Evolutionary conservation across 2,888 invertebrate species (phyloP).

Genomic region (Desoria tigrina): DNA sequence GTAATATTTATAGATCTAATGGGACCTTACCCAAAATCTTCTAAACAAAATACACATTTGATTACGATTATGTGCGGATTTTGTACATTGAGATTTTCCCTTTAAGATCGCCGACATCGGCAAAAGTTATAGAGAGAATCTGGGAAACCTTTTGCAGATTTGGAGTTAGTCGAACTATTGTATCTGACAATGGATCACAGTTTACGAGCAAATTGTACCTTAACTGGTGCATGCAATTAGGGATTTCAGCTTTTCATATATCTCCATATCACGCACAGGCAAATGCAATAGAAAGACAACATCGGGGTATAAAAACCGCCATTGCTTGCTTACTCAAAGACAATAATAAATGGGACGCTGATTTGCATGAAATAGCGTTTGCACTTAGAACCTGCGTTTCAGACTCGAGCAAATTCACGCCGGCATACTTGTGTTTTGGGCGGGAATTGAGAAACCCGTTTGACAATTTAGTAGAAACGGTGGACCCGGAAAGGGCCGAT

Average conservation of each 20-base stretch:
- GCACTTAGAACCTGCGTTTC: constrained; percentile 26
- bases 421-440: constrained; percentile 36
- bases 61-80: constrained; percentile 25
- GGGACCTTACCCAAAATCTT: constrained; percentile 36
- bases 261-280: constrained; percentile 32
- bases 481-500: too few relatives aligned
- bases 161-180: constrained; percentile 20
- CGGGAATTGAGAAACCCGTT: constrained; percentile 33
- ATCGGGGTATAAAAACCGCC: constrained; percentile 24
- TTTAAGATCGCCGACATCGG: constrained; percentile 10
- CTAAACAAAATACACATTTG: constrained; percentile 20
- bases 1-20: constrained; percentile 32
- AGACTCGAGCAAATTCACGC: constrained; percentile 28
- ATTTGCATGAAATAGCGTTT: constrained; percentile 29
- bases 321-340: constrained; percentile 16
- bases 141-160: constrained; percentile 24
- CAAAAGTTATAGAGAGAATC: constrained; percentile 23
- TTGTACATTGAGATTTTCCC: constrained; percentile 31
- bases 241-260: constrained; percentile 26
- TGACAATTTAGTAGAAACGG: constrained; percentile 19
- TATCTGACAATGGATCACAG: constrained; percentile 31
- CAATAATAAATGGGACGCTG: constrained; percentile 37
- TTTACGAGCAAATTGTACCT: constrained; percentile 23
- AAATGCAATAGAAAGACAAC: constrained; percentile 37
- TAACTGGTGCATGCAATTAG: constrained; percentile 20